Evolutionary conservation across 1,140 invertebrate species (phyloP).

Genomic region (Bombus pascuorum): DNA sequence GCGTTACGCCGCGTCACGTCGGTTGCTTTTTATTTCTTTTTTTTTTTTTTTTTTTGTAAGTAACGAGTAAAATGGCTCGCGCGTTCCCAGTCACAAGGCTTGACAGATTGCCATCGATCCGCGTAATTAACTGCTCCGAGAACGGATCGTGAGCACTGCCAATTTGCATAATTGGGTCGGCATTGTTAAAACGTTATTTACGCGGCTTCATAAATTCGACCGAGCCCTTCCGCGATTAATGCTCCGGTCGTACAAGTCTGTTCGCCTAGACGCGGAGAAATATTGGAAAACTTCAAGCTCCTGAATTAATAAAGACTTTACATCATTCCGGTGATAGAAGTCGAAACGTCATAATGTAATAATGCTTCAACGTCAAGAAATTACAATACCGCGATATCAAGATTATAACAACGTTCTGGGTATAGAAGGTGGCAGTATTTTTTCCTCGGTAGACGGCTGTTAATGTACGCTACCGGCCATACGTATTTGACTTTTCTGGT

Average conservation of each 20-base stretch:
- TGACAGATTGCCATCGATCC: conserved; percentile 41
- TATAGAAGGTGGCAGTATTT: neutral
- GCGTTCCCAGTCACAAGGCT: neutral
- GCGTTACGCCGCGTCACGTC: neutral
- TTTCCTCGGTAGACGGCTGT: neutral
- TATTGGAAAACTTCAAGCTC: no score
- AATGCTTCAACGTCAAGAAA: neutral
- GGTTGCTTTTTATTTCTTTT: no score
- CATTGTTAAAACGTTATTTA: conserved; percentile 48
- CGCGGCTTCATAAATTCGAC: conserved; percentile 16
- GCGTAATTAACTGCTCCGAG: conserved; percentile 24
- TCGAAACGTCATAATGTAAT: neutral
- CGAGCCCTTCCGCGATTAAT: conserved; percentile 19
- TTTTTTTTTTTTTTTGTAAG: neutral
- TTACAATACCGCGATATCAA: neutral
- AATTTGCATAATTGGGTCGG: conserved; percentile 59
- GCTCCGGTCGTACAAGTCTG: no score
- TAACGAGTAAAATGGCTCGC: neutral
- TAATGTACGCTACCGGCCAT: neutral
- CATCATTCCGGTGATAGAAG: neutral
- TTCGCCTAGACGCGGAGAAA: no score
- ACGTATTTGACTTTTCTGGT: no score
- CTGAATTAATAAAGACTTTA: no score
- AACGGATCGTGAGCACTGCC: conserved; percentile 26
- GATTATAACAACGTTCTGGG: neutral